These are phyloP conservation scores for Polydrusus pterygomalis DNA, from an alignment of 2,888 invertebrate genomes.

Conservation along the genomic window DNA sequence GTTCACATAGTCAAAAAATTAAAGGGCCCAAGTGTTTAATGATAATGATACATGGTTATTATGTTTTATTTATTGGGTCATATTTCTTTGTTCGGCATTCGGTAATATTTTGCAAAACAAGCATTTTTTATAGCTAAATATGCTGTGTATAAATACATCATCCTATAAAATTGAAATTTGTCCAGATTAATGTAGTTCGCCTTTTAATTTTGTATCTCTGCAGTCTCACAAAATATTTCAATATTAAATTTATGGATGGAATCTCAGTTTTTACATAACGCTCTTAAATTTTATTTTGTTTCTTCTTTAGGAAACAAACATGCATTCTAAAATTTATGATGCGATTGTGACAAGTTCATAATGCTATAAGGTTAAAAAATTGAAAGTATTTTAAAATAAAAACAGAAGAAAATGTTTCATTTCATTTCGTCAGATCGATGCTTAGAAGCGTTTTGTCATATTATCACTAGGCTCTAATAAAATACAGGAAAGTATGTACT, in stretches of 20 bases:
- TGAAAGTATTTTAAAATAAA: too few species aligned
- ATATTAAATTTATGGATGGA: constrained; percentile 30
- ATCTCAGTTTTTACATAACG: not conserved
- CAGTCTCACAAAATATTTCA: constrained; percentile 37
- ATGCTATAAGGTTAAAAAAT: too few species aligned
- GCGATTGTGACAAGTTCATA: too few species aligned
- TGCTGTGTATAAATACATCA: constrained; percentile 20
- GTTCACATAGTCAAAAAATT: constrained; percentile 11
- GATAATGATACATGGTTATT: constrained; percentile 7
- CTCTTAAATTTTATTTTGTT: not conserved
- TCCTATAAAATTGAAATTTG: constrained; percentile 40
- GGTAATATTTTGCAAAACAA: constrained; percentile 23
- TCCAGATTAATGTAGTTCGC: constrained; percentile 43
- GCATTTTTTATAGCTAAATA: constrained; percentile 18
- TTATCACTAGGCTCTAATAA: too few species aligned
- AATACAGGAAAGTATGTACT: too few species aligned
- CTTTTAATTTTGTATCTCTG: constrained; percentile 38
- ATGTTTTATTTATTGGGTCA: constrained; percentile 28
- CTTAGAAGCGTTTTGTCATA: too few species aligned
- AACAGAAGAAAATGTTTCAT: too few species aligned
- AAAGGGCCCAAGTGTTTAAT: not conserved
- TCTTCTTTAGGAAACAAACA: not conserved
- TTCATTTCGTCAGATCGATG: too few species aligned
- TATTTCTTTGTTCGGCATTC: constrained; percentile 3
- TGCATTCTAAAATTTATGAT: too few species aligned